A percentile compares a stretch with the other conserved stretches of the same genome.
phyloP scores from a whole-genome alignment of 1,140 invertebrate genomes.

The Macrocentrus cingulum region DNA sequence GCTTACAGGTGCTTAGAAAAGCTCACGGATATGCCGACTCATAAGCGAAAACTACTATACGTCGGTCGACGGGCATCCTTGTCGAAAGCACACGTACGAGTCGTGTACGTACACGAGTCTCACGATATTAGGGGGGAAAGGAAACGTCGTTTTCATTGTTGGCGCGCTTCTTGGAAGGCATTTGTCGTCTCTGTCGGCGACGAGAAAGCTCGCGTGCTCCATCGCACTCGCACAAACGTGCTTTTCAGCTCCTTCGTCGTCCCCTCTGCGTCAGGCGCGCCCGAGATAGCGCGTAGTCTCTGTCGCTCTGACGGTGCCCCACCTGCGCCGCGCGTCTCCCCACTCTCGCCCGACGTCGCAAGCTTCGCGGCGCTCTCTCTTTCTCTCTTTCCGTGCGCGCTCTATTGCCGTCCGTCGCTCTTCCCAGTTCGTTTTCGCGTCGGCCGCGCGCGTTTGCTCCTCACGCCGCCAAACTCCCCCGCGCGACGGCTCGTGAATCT shows the following conservation, averaged over 20 bases:
- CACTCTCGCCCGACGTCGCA: constrained; percentile 17
- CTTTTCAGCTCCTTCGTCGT: too few relatives aligned
- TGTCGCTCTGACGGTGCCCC: neutral
- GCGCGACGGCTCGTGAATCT: constrained; percentile 17
- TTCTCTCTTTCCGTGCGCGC: constrained; percentile 6
- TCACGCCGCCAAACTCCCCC: constrained; percentile 12
- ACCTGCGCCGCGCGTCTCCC: constrained; percentile 7
- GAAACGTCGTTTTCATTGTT: too few relatives aligned
- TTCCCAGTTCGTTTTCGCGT: constrained; percentile 21
- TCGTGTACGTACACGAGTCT: neutral
- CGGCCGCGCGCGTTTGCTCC: neutral
- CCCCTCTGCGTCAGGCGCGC: too few relatives aligned
- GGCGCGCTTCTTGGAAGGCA: constrained; percentile 29
- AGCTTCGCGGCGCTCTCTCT: constrained; percentile 22
- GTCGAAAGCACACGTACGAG: constrained; percentile 19
- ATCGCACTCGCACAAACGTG: neutral
- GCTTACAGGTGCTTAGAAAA: constrained; percentile 15
- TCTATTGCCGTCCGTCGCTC: constrained; percentile 30
- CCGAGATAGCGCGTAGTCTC: too few relatives aligned
- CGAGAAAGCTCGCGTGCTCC: neutral
- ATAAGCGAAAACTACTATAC: constrained; percentile 7
- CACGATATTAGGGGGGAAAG: too few relatives aligned
- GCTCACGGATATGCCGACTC: constrained; percentile 27
- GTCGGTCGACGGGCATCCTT: constrained; percentile 9
- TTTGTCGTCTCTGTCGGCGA: constrained; percentile 1